Evolutionary conservation across 2,797 vertebrate genomes (phyloP), one percentile per base, ranked within the genome.

Genomic region (Buphagus erythrorhynchus): DNA sequence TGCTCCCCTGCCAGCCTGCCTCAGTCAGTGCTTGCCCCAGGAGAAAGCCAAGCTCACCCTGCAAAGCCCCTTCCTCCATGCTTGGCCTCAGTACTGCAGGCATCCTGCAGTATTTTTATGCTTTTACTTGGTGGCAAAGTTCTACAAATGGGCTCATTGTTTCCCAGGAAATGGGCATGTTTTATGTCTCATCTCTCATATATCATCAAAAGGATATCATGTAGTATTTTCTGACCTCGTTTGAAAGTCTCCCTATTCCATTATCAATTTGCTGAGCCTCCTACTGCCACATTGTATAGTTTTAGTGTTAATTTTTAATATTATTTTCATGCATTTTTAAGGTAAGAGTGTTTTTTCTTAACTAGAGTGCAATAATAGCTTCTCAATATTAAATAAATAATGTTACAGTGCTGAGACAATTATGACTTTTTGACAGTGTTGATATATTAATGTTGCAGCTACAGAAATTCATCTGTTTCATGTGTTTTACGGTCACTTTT

Each of bases 381-480:
- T 96, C 95, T 92, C 75, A 86, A 95, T 96, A 96, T 96, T 96
- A 96, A 97, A 97, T 96, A 97, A 97, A 96, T 96, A 96, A 97
- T 96, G 94, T 75, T 95, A 85, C 68, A 94, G 89, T 35, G 69
- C 90, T 94, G 72, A 96, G 85, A 94, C 91, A 83, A 96, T 93
- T 95, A 96, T 72, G 75, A 89, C 66, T 95, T 95, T 95, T 94
- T 96, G 94, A 96, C 92, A 93, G 87, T 91, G 95, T 94, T 96
- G 95, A 95, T 88, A 88, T 58, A 93, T 83, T 95, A 93, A 93
- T 93, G 65, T 65, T 93, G 90, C 66, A 83, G 66, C 73, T 95
- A 86, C 46, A 93, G 67, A 90, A 92, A 86, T 77, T 80, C 38
- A 48, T 83, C 67, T 88, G 57, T 84, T 94, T 89, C 33, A 18